Base-by-base conservation (phyloP, 2,113 vertebrate species). In the Gobius niger region DNA sequence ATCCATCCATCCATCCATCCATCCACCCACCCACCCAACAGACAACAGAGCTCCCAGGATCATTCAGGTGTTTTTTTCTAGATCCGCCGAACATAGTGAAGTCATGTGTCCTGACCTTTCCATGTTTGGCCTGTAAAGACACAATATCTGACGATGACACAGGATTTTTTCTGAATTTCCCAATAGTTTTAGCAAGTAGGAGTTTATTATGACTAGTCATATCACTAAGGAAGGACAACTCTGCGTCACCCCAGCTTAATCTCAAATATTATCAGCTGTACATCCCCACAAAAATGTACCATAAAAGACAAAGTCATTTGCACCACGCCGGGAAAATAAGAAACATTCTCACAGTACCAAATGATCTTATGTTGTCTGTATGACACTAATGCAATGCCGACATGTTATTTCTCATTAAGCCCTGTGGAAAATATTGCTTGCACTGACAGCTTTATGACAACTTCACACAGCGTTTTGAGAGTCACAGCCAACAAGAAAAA, bases 371-470 rank as follows among this genome's bases (percentile, higher is more conserved):
- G 67, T 88, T 69, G 24, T 34, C 24, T 83, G 76, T 77, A 69
- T 70, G 64, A 85, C 84, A 82, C 70, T 68, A 78, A 83, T 72
- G 75, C 72, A 68, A 73, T 72, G 82, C 64, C 73, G 81, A 67
- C 70, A 76, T 78, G 72, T 65, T 77, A 65, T 83, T 83, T 87
- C 78, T 89, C 80, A 78, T 81, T 70, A 76, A n/a, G 70, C 72
- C 53, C 16, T 57, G 72, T 86, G 72, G 82, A 89, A 88, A 89
- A 85, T 81, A 77, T 85, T 79, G 66, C 82, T 76, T 56, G 61
- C 47, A 77, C 76, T 84, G 83, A 87, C 85, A 87, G 87, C 47
- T 91, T 89, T 88, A 91, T 71, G 71, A 76, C 41, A 50, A 69
- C 74, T 88, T 88, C 78, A 85, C 75, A 74, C 68, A 87, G 80